Percentiles rank a stretch among this genome's conserved stretches.
Evolutionary conservation across 2,113 vertebrate genomes (phyloP).

Genomic region (Boleophthalmus pectinirostris): DNA sequence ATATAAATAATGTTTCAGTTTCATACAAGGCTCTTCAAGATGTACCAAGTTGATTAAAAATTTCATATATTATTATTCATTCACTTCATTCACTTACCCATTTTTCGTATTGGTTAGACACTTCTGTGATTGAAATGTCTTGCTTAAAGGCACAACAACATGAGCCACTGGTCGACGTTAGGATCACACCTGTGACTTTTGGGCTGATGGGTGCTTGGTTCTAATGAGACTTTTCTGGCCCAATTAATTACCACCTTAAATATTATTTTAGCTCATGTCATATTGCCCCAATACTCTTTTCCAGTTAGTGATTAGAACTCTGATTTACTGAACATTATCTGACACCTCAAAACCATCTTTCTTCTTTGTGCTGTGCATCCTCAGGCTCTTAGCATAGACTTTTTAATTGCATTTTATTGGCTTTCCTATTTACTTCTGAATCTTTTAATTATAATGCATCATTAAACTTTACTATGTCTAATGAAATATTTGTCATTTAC

Average conservation of each 20-base stretch:
- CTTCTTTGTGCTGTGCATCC: background rate
- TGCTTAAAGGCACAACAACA: background rate
- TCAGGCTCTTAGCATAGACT: background rate
- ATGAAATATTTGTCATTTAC: background rate
- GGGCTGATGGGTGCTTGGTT: too few species aligned
- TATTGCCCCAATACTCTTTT: background rate
- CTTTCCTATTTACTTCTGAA: background rate
- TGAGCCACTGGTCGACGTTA: too few species aligned
- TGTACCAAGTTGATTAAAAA: background rate
- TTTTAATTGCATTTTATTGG: conserved; percentile 6
- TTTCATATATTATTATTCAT: background rate
- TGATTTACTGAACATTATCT: background rate
- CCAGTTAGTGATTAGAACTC: background rate
- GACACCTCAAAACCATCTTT: background rate
- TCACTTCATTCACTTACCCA: background rate
- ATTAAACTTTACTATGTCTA: background rate
- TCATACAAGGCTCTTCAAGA: background rate
- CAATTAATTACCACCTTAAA: too few species aligned
- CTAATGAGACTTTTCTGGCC: background rate
- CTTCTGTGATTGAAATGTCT: too few species aligned
- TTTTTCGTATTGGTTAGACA: background rate
- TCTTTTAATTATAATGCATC: background rate
- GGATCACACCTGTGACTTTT: too few species aligned
- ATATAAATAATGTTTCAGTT: background rate
- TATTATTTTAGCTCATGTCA: background rate